These are phyloP conservation scores for Onychomys leucogaster DNA, from an alignment of 2,797 vertebrate species.

Conservation along the genomic window DNA sequence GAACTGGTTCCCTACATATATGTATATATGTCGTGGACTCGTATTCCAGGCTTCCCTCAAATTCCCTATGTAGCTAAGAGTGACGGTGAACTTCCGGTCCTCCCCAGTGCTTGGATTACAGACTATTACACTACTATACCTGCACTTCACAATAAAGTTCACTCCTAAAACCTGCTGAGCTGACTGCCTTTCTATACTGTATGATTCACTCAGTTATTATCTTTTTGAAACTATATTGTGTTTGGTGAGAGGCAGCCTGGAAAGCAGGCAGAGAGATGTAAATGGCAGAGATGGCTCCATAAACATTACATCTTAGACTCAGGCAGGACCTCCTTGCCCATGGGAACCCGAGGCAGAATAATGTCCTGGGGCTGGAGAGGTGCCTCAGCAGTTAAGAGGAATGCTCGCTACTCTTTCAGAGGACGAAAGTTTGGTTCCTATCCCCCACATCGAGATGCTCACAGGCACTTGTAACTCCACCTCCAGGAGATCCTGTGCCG, in stretches of 20 bases:
- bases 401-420: neutral
- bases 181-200: neutral
- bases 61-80: neutral
- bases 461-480: neutral
- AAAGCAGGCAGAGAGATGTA: neutral
- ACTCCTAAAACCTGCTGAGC: neutral
- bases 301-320: neutral
- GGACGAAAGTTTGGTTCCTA: neutral
- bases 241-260: neutral
- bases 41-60: neutral
- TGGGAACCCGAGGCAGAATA: neutral
- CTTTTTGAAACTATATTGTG: neutral
- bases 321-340: neutral
- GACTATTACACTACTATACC: neutral
- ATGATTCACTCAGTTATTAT: neutral
- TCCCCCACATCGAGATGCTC: neutral
- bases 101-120: neutral
- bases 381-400: neutral
- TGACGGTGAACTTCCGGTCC: neutral
- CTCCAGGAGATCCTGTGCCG: neutral
- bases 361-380: neutral
- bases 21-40: neutral
- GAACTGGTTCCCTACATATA: neutral
- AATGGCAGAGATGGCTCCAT: neutral
- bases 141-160: neutral